A percentile compares a stretch with the other conserved stretches of the same genome.
These are phyloP conservation scores for Cynopterus sphinx DNA, from an alignment of 2,797 vertebrate species.

Conservation along the genomic window DNA sequence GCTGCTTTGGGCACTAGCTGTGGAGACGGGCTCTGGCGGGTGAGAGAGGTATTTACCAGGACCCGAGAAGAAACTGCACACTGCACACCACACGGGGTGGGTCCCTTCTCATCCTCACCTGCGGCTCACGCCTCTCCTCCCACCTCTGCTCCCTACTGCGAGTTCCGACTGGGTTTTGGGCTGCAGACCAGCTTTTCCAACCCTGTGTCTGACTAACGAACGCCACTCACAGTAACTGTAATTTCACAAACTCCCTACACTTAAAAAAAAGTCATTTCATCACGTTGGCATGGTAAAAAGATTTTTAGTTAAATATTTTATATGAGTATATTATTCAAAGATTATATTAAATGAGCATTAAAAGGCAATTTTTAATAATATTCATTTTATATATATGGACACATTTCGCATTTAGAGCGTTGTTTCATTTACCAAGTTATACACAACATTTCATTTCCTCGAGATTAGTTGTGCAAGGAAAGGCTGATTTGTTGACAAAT, in stretches of 20 bases:
- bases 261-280: slow-evolving; percentile 73
- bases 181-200: background rate
- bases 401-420: background rate
- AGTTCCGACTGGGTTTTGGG: background rate
- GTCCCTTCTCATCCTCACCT: background rate
- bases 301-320: slow-evolving; percentile 78
- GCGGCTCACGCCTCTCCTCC: background rate
- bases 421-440: slow-evolving; percentile 63
- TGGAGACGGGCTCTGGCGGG: background rate
- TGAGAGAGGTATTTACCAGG: background rate
- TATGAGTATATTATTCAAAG: slow-evolving; percentile 72
- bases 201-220: slow-evolving; percentile 61
- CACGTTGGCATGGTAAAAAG: slow-evolving; percentile 65
- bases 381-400: slow-evolving; percentile 63
- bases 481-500: slow-evolving; percentile 73
- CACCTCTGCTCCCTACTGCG: background rate
- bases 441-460: slow-evolving; percentile 60
- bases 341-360: slow-evolving; percentile 76
- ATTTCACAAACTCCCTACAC: slow-evolving; percentile 59
- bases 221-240: slow-evolving; percentile 26
- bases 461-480: slow-evolving; percentile 65
- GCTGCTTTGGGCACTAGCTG: background rate
- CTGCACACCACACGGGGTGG: fast-evolving
- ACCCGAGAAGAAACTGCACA: background rate
- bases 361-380: slow-evolving; percentile 73